Evolutionary conservation across 64 coral and sea anemone species (phyloP), one percentile per base, ranked within the genome.

Genomic region (Montipora cactus): DNA sequence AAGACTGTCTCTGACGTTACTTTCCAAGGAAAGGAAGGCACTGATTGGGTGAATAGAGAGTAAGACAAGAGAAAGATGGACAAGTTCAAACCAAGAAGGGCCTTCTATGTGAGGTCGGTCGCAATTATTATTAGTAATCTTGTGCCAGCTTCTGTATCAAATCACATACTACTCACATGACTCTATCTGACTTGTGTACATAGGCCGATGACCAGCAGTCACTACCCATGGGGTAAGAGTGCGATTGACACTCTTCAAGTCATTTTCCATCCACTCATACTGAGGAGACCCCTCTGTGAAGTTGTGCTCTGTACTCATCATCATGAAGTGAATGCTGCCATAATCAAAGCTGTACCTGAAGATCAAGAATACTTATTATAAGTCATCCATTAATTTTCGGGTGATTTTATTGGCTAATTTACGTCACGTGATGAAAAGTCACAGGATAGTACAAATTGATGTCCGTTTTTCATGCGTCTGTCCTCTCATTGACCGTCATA

Each of bases 251-350:
- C 89, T 99, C 25, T 77, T 90, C 71, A 99, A 77, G 79, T 99
- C 92, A 70, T 99, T 80, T 52, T 96, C 95, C 18, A 99, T 91
- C 98, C 98, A 99, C 47, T 92, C 73, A 49, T 96, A 96, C 50
- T 99, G 98, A 19, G 25, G 68, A 0, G 95, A 94, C 5, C 94
- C 94, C 49, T 76, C 69, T 12, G 88, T 87, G 16, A 92, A 94
- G 83, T 99, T 92, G 82, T 99, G 95, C 67, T 99, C 98, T 67
- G 98, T 99, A 46, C 98, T 99, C 89, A 99, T 99, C 98, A 99
- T 99, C 59, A 96, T 96, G 23, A 96, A 89, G 59, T 99, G 98
- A 1, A 99, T 79, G 84, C 92, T 96, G 22, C 95, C 98, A 74
- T 99, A 99, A 81, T 99, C 77, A 87, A 94, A 99, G 79, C 98